Evolutionary conservation across 2,888 invertebrate genomes (phyloP), one percentile per base, ranked within the genome.

Genomic region (Drosophila merina): DNA sequence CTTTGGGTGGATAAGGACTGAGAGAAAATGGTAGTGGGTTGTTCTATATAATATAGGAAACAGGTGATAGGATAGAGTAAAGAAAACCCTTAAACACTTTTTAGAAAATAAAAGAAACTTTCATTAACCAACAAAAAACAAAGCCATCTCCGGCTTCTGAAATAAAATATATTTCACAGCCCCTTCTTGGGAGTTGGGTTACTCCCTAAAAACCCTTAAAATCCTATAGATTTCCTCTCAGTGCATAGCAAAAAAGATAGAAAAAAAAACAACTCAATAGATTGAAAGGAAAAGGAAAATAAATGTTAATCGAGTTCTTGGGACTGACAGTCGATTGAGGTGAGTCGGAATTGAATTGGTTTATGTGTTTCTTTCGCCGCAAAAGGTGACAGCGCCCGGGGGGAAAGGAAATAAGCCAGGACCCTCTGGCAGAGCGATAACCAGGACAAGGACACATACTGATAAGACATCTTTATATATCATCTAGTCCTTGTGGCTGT

Each of bases 291-390:
- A 42, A 66, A 44, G 10, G 25, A 56, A 63, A 47, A 62, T 62
- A 59, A 58, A 58, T 62, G 67, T 57, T 59, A 73, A 57, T 60
- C 50, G 51, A 54, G 63, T 63, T 57, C 44, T 51, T 73, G 84
- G 62, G 74, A 72, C 74, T 86, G 86, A 73, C 72, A 79, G 71
- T 25, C 59, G 54, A 70, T 75, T 62, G 83, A 57, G 52, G 52
- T 64, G 54, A 55, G 51, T 7, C 20, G 20, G 20, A n/a, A 47
- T 56, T 33, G 36, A 48, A 67, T 57, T 51, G 49, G 67, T 28
- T 66, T 45, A 33, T 45, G 38, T 55, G 31, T n/a, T 40, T 20
- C 48, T 25, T 12, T 38, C n/a, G 5, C 8, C 14, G 10, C 40
- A 40, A 9, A 14, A 49, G 14, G 30, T 47, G 47, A 47, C 47